Base-by-base conservation (phyloP, 2,797 vertebrate genomes). In the Ceryle rudis region DNA sequence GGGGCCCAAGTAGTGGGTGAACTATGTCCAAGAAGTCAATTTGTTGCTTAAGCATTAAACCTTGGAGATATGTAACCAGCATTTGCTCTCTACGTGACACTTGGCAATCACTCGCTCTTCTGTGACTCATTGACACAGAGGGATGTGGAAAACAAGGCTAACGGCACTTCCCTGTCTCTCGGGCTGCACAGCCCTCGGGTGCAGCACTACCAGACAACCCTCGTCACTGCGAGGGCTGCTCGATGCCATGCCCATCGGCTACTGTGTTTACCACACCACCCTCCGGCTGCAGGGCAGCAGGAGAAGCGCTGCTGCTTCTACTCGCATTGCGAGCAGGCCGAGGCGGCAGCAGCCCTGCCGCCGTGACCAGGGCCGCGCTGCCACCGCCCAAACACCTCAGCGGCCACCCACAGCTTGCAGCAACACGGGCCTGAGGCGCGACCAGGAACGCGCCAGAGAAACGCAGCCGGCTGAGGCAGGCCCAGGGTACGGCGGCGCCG, bases 211-310 rank as follows among this genome's bases (percentile, higher is more conserved):
- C 2, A 26, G 4, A 28, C 7, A 46, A 2, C 14, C 28, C 19
- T 18, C 6, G 8, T 16, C 19, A 1, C 44, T 10, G 16, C 2
- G 29, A 39, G 1, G 5, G 51, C 42, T 42, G 26, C 20, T 6
- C 1, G 8, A 37, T 16, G 29, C 41, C 17, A 2, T 1, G 14
- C 12, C 46, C 7, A 15, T 54, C 3, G 22, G 22, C 44, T 11
- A 39, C 28, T 2, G 11, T 1, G 17, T 9, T 35, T 2, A 10
- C 44, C 14, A 9, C 33, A 4, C 1, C n/a, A 0, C 29, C 57
- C 0, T 3, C 5, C 5, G 3, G 72, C 42, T 21, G 4, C 29
- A 29, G 28, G 3, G 46, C 20, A 46, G 21, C 46, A 22, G 42
- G 19, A 37, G 14, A 28, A 37, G 31, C 4, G 0, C 60, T 25